These are phyloP conservation scores for Musca domestica DNA, from an alignment of 1,140 invertebrate species.

Conservation along the genomic window DNA sequence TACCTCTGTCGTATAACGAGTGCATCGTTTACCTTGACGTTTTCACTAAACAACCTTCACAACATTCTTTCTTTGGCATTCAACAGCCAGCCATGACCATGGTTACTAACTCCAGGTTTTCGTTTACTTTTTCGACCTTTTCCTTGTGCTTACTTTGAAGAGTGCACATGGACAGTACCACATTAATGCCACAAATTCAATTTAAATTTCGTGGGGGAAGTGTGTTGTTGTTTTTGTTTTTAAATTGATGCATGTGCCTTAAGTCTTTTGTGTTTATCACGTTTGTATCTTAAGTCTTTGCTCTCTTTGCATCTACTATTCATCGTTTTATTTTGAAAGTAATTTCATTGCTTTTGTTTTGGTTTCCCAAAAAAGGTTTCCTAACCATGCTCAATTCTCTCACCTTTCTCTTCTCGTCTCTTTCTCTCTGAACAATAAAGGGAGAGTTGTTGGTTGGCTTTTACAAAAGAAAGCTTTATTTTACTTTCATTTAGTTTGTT, in stretches of 20 bases:
- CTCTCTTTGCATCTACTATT: conserved; percentile 31
- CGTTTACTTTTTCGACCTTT: conserved; percentile 22
- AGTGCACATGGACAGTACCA: background rate
- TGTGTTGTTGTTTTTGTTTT: no score
- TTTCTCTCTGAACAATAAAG: background rate
- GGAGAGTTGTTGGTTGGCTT: background rate
- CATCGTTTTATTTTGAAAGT: background rate
- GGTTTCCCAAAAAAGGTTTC: no score
- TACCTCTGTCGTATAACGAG: background rate
- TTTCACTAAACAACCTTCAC: conserved; percentile 51
- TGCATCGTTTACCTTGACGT: background rate
- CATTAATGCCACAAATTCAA: background rate
- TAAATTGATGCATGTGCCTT: background rate
- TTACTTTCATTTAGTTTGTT: conserved; percentile 5
- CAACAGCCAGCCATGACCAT: conserved; percentile 51
- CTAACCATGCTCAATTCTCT: background rate
- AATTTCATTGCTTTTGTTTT: no score
- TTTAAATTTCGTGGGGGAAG: background rate
- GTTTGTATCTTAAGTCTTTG: conserved; percentile 28
- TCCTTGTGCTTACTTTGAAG: background rate
- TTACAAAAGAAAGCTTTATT: background rate
- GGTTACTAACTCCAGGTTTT: conserved; percentile 47
- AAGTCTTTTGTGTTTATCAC: conserved; percentile 21
- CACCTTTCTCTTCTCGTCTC: background rate
- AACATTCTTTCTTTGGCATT: conserved; percentile 54